A percentile compares a stretch with the other conserved stretches of the same genome.
Conservation (phyloP, 2,113 vertebrate genomes). For the Pseudopodoces humilis region DNA sequence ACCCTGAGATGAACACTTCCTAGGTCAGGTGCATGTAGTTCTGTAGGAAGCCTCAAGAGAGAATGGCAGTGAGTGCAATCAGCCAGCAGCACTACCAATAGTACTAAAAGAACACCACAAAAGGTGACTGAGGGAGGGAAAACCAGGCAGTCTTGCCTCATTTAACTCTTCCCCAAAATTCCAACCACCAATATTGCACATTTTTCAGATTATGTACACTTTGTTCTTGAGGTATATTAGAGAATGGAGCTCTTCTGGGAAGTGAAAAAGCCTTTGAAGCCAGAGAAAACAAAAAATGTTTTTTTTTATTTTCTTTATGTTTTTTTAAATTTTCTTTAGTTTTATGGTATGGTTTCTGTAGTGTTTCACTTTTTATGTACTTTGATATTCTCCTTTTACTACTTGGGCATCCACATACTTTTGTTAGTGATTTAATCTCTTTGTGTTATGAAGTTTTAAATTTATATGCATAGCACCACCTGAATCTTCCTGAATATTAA, state of each 20-base stretch:
- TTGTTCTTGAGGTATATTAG: background rate
- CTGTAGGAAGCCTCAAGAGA: background rate
- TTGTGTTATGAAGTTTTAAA: background rate
- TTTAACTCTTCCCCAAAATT: background rate
- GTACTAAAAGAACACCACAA: background rate
- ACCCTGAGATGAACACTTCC: background rate
- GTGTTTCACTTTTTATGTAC: background rate
- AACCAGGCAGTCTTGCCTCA: background rate
- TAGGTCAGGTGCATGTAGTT: background rate
- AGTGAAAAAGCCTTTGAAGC: background rate
- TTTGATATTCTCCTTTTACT: background rate
- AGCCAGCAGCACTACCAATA: background rate
- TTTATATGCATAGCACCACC: background rate
- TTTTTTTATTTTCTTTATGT: too few relatives aligned
- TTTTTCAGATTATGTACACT: background rate
- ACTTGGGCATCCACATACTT: background rate
- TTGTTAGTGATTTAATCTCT: background rate
- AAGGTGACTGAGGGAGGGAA: background rate
- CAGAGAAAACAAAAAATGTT: background rate
- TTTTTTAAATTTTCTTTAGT: background rate
- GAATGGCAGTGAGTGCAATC: background rate
- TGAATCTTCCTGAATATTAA: background rate
- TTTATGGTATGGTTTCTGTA: background rate
- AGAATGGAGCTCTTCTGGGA: background rate
- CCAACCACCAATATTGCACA: background rate